Conservation (phyloP, 2,797 vertebrate species). For the Rhadinocentrus ornatus region DNA sequence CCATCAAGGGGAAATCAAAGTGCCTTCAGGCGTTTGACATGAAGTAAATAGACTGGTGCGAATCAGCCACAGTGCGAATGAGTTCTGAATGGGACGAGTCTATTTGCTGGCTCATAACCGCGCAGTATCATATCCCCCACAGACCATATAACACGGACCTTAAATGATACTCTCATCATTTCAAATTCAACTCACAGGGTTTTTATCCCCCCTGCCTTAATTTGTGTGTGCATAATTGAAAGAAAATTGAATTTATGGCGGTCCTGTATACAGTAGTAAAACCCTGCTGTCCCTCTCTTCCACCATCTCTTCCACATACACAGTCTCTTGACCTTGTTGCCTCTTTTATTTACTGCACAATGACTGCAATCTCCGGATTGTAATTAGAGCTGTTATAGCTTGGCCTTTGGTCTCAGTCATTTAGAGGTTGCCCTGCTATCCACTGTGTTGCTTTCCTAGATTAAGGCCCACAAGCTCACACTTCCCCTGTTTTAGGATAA, state of each 20-base stretch:
- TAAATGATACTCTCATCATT: conserved; percentile 64
- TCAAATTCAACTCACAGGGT: conserved; percentile 54
- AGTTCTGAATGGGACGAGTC: conserved; percentile 67
- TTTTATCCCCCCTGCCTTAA: conserved; percentile 64
- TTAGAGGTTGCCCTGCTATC: conserved; percentile 63
- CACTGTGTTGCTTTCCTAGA: conserved; percentile 12
- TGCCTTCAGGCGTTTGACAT: conserved; percentile 64
- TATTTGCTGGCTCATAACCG: conserved; percentile 67
- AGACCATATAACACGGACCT: conserved; percentile 50
- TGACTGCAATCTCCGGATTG: conserved; percentile 59
- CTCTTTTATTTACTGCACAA: conserved; percentile 73
- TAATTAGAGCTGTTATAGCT: conserved; percentile 69
- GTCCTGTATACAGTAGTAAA: conserved; percentile 32
- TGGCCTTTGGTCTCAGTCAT: conserved; percentile 66
- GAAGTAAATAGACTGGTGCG: conserved; percentile 63
- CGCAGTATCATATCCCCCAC: conserved; percentile 49
- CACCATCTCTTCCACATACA: conserved; percentile 26
- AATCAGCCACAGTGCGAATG: conserved; percentile 37
- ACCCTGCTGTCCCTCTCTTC: conserved; percentile 35
- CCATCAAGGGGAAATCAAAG: conserved; percentile 67
- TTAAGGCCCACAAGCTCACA: conserved; percentile 18
- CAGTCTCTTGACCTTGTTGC: conserved; percentile 61
- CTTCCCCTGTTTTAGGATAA: conserved; percentile 24
- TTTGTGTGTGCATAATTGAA: conserved; percentile 77
- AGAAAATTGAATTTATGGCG: conserved; percentile 70